Percentiles rank a stretch among this genome's conserved stretches.
phyloP scores from a whole-genome alignment of 2,888 invertebrate species.

The Phorcus lineatus region DNA sequence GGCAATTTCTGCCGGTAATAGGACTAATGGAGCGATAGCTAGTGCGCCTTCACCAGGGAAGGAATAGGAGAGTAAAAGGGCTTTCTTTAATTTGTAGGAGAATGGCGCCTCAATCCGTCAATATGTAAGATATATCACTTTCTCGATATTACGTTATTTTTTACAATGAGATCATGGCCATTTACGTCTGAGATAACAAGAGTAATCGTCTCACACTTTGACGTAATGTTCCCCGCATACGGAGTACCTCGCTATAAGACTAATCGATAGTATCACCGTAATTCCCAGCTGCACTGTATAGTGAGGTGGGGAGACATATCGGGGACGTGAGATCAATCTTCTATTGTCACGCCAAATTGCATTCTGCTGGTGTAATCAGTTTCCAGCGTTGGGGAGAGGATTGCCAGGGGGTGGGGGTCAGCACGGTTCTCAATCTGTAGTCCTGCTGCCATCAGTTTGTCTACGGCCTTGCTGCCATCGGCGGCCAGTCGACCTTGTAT shows the following conservation, averaged over 20 bases:
- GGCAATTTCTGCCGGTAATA: conserved; percentile 7
- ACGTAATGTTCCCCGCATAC: too few relatives aligned
- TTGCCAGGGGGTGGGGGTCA: not conserved
- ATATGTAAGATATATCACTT: not conserved
- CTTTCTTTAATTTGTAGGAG: conserved; percentile 18
- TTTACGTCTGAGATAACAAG: too few relatives aligned
- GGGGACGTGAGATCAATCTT: conserved; percentile 9
- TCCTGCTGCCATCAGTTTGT: not conserved
- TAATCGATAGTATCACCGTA: not conserved
- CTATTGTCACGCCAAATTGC: conserved; percentile 22
- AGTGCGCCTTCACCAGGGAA: not conserved
- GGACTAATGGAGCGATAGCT: not conserved
- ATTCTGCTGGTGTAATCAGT: conserved; percentile 18
- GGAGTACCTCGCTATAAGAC: not conserved
- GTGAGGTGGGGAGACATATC: not conserved
- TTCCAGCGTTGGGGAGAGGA: not conserved
- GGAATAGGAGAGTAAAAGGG: not conserved
- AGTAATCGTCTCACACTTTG: not conserved
- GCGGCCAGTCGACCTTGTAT: too few relatives aligned
- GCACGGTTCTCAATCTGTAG: not conserved
- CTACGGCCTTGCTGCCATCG: not conserved
- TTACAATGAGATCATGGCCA: too few relatives aligned
- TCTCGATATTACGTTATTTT: conserved; percentile 7
- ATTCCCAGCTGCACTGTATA: not conserved
- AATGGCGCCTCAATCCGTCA: conserved; percentile 5